Conservation (phyloP, 2,888 invertebrate genomes). For the Coenonympha arcania region DNA sequence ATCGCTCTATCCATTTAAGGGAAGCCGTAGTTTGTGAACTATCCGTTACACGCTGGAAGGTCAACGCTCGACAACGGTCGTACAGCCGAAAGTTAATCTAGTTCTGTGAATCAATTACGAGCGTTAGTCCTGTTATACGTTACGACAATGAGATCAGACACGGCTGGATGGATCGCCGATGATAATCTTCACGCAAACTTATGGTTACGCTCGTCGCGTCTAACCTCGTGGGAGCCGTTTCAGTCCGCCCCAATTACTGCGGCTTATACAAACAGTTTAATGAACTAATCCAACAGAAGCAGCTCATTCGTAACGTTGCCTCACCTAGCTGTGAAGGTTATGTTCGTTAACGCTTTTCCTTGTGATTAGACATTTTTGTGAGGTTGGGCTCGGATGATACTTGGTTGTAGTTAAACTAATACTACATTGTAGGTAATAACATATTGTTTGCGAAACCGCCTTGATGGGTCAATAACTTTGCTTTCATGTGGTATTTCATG, state of each 20-base stretch:
- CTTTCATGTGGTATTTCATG: too few species aligned
- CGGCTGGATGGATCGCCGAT: constrained; percentile 44
- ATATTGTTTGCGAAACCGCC: too few species aligned
- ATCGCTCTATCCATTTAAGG: constrained; percentile 62
- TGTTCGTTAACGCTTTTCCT: constrained; percentile 8
- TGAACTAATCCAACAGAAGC: constrained; percentile 10
- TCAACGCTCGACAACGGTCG: constrained; percentile 42
- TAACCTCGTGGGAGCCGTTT: constrained; percentile 21
- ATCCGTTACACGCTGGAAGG: constrained; percentile 48
- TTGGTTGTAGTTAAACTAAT: not conserved
- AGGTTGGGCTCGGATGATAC: not conserved
- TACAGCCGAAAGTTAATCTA: constrained; percentile 54
- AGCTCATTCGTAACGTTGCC: constrained; percentile 1
- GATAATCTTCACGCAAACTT: constrained; percentile 49
- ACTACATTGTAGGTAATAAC: not conserved
- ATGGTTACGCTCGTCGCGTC: constrained; percentile 36
- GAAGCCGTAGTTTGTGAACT: constrained; percentile 52
- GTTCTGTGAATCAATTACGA: constrained; percentile 60
- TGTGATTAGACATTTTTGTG: not conserved
- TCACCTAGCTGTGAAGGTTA: constrained; percentile 6
- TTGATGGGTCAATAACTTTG: too few species aligned
- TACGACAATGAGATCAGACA: constrained; percentile 56
- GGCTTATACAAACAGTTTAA: constrained; percentile 13
- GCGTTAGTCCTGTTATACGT: constrained; percentile 51
- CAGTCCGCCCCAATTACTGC: constrained; percentile 14